Evolutionary conservation across 2,888 invertebrate species (phyloP).

Genomic region (Dryocosmus kuriphilus): DNA sequence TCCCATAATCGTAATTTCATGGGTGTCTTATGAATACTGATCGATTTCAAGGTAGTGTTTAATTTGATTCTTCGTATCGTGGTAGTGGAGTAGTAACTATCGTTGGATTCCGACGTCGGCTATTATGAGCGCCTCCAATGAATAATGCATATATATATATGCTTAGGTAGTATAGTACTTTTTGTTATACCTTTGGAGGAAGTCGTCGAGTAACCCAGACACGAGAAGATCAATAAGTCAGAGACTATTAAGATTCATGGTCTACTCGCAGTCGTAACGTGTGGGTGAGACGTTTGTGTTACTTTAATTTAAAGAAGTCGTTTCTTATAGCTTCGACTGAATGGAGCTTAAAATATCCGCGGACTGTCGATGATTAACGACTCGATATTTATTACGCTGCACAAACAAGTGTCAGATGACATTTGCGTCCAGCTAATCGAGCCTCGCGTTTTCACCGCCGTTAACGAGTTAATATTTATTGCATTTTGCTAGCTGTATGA

Average conservation of each 20-base stretch:
- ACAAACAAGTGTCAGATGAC: slow-evolving; percentile 40
- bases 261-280: neutral
- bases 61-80: neutral
- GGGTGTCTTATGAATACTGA: slow-evolving; percentile 13
- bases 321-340: slow-evolving; percentile 17
- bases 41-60: neutral
- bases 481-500: slow-evolving; percentile 26
- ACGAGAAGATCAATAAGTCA: slow-evolving; percentile 36
- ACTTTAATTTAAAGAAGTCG: slow-evolving; percentile 35
- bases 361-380: slow-evolving; percentile 25
- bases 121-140: slow-evolving; percentile 15
- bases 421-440: slow-evolving; percentile 34
- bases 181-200: slow-evolving; percentile 35
- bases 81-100: neutral
- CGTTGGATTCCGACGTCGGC: neutral
- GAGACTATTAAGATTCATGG: slow-evolving; percentile 29
- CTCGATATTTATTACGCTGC: slow-evolving; percentile 37
- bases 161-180: too few relatives aligned
- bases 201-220: slow-evolving; percentile 32
- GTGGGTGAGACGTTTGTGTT: slow-evolving; percentile 29
- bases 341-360: slow-evolving; percentile 16
- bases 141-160: slow-evolving; percentile 33
- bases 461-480: slow-evolving; percentile 39
- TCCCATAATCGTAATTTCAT: slow-evolving; percentile 17
- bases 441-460: slow-evolving; percentile 31